A percentile compares a stretch with the other conserved stretches of the same genome.
phyloP scores from a whole-genome alignment of 2,113 vertebrate genomes.

The Ploceus nigricollis region DNA sequence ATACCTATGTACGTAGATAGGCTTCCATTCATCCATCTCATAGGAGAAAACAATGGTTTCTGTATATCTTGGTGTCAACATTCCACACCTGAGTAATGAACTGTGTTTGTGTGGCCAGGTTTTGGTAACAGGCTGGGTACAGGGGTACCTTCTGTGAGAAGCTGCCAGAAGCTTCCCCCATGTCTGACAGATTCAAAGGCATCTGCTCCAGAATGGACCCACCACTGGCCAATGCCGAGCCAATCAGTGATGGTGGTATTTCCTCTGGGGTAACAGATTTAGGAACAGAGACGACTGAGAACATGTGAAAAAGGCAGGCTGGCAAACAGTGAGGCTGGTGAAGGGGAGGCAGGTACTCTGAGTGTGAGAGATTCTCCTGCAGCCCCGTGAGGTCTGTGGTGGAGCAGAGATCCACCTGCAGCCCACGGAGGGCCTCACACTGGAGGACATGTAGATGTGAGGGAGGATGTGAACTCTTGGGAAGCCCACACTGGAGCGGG shows the following conservation, averaged over 20 bases:
- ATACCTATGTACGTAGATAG: background rate
- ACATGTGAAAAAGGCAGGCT: background rate
- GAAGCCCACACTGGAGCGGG: background rate
- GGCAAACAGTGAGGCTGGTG: background rate
- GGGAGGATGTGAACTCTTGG: background rate
- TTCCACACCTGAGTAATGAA: background rate
- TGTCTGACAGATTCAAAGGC: background rate
- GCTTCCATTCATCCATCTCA: background rate
- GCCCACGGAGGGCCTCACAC: background rate
- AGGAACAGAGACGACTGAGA: background rate
- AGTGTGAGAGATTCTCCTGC: background rate
- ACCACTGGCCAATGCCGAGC: rapidly evolving
- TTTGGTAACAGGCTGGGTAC: background rate
- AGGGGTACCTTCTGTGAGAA: background rate
- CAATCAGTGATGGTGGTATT: too few relatives aligned
- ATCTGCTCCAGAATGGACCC: background rate
- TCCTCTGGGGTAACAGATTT: background rate
- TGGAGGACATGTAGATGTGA: rapidly evolving
- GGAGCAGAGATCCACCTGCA: background rate
- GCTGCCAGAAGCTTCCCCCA: background rate
- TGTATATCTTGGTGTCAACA: background rate
- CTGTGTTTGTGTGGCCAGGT: background rate
- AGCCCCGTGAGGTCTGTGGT: background rate
- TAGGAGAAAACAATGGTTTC: background rate
- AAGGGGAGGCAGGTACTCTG: background rate